These are phyloP conservation scores for Nyctibius grandis DNA, from an alignment of 2,797 vertebrate species.

Conservation along the genomic window DNA sequence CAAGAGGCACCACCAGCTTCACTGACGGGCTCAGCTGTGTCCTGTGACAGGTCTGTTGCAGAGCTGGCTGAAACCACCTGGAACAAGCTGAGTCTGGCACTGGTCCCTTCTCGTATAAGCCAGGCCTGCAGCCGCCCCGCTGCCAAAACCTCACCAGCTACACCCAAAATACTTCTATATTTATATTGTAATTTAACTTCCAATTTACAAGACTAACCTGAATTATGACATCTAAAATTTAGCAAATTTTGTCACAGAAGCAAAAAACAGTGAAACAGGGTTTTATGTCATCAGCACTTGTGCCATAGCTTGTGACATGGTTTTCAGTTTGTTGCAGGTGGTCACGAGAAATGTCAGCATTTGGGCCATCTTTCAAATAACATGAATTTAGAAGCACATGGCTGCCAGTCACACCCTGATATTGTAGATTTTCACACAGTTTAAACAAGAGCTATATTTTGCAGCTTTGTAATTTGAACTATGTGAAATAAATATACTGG, in stretches of 20 bases:
- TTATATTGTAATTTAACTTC: neutral
- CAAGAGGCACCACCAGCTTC: neutral
- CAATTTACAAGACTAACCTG: neutral
- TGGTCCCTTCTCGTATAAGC: neutral
- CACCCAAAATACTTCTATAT: neutral
- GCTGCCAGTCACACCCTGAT: neutral
- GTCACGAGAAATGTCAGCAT: neutral
- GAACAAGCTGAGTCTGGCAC: neutral
- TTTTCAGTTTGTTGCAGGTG: neutral
- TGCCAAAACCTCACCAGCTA: neutral
- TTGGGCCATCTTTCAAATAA: neutral
- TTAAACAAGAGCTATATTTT: slow-evolving; percentile 12
- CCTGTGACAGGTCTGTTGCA: rapidly evolving
- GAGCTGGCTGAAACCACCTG: neutral
- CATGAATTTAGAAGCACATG: neutral
- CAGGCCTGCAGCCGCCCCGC: neutral
- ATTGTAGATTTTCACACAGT: neutral
- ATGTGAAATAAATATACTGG: neutral
- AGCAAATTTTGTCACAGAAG: neutral
- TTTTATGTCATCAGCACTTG: neutral
- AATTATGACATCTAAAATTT: neutral
- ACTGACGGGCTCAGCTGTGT: neutral
- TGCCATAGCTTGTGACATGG: neutral
- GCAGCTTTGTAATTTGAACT: neutral
- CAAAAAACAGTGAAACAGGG: neutral